Base-by-base conservation (phyloP, 2,113 vertebrate species). In the Passer montanus region DNA sequence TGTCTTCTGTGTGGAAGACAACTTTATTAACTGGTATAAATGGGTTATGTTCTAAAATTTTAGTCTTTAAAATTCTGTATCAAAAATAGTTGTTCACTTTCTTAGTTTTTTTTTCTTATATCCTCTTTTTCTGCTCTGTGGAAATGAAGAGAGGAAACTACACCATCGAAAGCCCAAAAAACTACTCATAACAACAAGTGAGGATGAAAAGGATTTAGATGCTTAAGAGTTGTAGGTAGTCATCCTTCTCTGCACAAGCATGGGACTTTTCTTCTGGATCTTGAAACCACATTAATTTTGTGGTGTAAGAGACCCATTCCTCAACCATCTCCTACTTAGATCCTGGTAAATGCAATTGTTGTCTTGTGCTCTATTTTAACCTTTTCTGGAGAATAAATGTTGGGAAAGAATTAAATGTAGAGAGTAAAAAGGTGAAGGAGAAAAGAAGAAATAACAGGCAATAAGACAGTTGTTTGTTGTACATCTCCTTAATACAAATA, bases 161-260 rank as follows among this genome's bases (percentile, higher is more conserved):
- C 15, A 73, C 11, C 39, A 15, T 7, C 50, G 63, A 60, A 84
- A 78, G 18, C 6, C 17, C 2, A 9, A 52, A 39, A 91, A 30
- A 6, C 23, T 50, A 27, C 15, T 39, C 69, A 18, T 0, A 78
- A 30, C 1, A 6, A 24, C 8, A 69, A 23, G 2, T 5, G 2
- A 91, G 33, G 11, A 5, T 67, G n/a, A 53, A 75, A 69, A 80
- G 11, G 49, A 52, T 62, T 94, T 77, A 68, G 66, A 9, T 74
- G 19, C 27, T 63, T 68, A 27, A 27, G 31, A 15, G 11, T 70
- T 78, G 53, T 11, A 31, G 7, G 35, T 52, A 56, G 13, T 60
- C 60, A 6, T 46, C 30, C 30, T 68, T 87, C 46, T 78, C 66
- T 70, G 20, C 19, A 46, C 13, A 8, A 30, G 21, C 55, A 39